Evolutionary conservation across 2,888 invertebrate species (phyloP).

Genomic region (Tortricodes alternella): DNA sequence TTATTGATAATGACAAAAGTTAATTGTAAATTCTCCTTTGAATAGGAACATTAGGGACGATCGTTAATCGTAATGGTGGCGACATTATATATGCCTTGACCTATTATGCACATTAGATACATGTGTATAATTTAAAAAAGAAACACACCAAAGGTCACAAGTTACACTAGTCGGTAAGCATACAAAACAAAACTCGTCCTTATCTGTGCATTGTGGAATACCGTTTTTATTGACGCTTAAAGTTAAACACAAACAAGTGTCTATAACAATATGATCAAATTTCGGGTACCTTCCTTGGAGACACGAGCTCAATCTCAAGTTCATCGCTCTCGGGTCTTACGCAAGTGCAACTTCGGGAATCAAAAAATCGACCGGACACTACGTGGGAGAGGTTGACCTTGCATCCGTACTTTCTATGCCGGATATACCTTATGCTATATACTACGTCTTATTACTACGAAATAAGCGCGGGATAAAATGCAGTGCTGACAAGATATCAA

Average conservation of each 20-base stretch:
- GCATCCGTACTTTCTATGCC: constrained; percentile 30
- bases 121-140: too few relatives aligned
- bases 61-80: constrained; percentile 1
- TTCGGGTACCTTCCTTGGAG: constrained; percentile 11
- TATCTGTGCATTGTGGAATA: too few relatives aligned
- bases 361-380: constrained; percentile 18
- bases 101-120: too few relatives aligned
- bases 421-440: constrained; percentile 10
- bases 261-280: constrained; percentile 11
- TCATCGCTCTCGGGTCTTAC: constrained; percentile 52
- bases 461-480: too few relatives aligned
- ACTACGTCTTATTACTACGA: constrained; percentile 7
- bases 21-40: constrained; percentile 16
- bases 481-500: too few relatives aligned
- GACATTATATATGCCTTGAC: constrained; percentile 7
- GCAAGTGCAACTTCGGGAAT: constrained; percentile 18
- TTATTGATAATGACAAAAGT: constrained; percentile 22
- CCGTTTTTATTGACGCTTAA: too few relatives aligned
- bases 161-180: too few relatives aligned
- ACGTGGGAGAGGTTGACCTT: constrained; percentile 23
- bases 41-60: constrained; percentile 1
- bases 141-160: too few relatives aligned
- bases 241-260: background rate
- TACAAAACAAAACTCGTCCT: too few relatives aligned
- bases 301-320: constrained; percentile 45